Percentiles rank a stretch among this genome's conserved stretches.
phyloP scores from a whole-genome alignment of 2,888 invertebrate species.

The Iphiclides podalirius region DNA sequence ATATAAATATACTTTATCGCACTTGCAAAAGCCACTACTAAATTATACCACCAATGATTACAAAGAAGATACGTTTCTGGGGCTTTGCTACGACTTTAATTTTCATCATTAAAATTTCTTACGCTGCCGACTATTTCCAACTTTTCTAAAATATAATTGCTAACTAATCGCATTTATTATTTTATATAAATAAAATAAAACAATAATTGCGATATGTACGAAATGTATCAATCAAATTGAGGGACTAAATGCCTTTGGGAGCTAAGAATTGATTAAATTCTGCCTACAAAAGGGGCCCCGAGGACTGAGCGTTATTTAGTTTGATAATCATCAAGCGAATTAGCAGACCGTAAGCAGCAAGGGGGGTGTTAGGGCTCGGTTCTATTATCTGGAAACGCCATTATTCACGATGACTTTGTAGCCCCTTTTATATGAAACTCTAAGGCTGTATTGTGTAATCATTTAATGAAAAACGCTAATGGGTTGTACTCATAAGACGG shows the following conservation, averaged over 20 bases:
- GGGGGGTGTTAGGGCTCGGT: neutral
- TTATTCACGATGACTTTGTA: slow-evolving; percentile 2
- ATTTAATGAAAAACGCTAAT: slow-evolving; percentile 7
- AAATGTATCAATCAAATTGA: slow-evolving; percentile 29
- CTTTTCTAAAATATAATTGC: too few species aligned
- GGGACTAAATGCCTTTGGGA: slow-evolving; percentile 27
- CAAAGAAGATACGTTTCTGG: too few species aligned
- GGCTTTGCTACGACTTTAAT: too few species aligned
- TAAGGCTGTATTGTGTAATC: neutral
- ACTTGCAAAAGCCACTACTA: too few species aligned
- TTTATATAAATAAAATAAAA: too few species aligned
- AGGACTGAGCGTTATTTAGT: slow-evolving; percentile 12
- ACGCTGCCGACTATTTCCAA: too few species aligned
- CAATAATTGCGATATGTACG: too few species aligned
- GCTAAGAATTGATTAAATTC: slow-evolving; percentile 10
- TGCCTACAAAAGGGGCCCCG: slow-evolving; percentile 1
- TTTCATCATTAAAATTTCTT: too few species aligned
- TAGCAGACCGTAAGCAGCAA: slow-evolving; percentile 16
- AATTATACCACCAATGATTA: too few species aligned
- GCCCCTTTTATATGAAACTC: neutral
- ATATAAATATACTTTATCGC: too few species aligned
- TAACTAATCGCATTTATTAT: too few species aligned
- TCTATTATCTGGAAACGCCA: neutral
- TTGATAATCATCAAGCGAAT: slow-evolving; percentile 17
- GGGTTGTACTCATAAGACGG: too few species aligned